Conservation (phyloP, 2,888 invertebrate species). For the Kryphioiulus occultus region DNA sequence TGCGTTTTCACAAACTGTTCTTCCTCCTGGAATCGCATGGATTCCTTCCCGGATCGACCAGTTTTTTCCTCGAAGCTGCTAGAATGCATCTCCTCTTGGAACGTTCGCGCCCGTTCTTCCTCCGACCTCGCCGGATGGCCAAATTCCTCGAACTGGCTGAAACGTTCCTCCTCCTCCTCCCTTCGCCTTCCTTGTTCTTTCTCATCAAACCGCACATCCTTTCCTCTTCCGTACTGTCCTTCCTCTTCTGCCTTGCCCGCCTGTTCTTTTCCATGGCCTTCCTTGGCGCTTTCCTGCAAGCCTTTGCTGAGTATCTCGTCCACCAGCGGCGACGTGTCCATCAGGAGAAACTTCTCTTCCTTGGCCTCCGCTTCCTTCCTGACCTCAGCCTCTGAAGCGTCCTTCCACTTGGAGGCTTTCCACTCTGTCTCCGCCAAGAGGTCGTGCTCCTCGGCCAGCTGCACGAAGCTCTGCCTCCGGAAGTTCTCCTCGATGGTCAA, state of each 20-base stretch:
- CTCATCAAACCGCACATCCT: no score
- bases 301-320: neutral
- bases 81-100: neutral
- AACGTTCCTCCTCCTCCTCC: neutral
- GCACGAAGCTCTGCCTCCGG: slow-evolving; percentile 63
- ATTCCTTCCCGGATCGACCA: no score
- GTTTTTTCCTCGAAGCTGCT: no score
- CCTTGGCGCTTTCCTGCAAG: neutral
- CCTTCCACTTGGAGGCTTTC: slow-evolving; percentile 37
- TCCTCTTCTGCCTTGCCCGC: neutral
- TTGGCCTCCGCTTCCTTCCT: neutral
- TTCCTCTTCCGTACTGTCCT: neutral
- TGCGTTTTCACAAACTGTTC: neutral
- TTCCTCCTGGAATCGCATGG: neutral
- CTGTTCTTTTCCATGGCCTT: neutral
- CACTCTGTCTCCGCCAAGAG: slow-evolving; percentile 33
- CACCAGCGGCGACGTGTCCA: neutral
- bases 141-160: neutral
- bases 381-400: neutral
- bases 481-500: slow-evolving; percentile 63
- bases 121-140: neutral
- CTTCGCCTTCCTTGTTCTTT: neutral
- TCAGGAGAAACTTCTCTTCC: neutral
- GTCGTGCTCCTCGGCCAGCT: slow-evolving; percentile 46
- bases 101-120: neutral